Base-by-base conservation (phyloP, 2,888 invertebrate genomes). In the Plebejus melissa region DNA sequence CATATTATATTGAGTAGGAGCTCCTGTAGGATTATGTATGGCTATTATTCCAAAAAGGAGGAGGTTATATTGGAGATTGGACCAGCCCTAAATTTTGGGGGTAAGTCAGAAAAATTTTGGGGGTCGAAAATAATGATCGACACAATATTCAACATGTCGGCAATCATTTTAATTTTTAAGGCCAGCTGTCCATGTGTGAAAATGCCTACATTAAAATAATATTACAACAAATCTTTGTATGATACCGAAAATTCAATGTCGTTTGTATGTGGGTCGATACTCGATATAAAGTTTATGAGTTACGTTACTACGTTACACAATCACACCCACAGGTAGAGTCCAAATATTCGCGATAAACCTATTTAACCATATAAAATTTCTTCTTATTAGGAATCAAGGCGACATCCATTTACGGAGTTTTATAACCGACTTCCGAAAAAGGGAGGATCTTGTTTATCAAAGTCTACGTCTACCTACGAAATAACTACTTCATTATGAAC, bases 201-300 rank as follows among this genome's bases (percentile, higher is more conserved):
- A 28, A 22, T 60, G 9, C 9, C 28, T 28, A 11, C 22, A 28
- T 60, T 60, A 11, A 60, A 9, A 60, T 28, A 60, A 60, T 60
- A 28, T 7, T 22, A 58, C 5, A 58, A 6, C 28, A 65, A 65
- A 65, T 65, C 65, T 65, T 65, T 32, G 60, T 28, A 28, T 28
- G 32, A 65, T 65, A 65, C 13, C 65, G 65, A 65, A 65, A 65
- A 36, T 65, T 65, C 65, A 65, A 65, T 65, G 65, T 65, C 65
- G 65, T 65, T 32, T 16, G 32, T 32, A 65, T 65, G 32, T 65
- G 4, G 65, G 65, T 65, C 65, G 65, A 65, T 36, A 65, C 65
- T 65, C 65, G 65, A 65, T 65, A 36, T 65, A 36, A 36, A 65
- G 32, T 65, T 65, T 65, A 28, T 28, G 65, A 65, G 65, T 65